Evolutionary conservation across 2,113 vertebrate genomes (phyloP), one percentile per base, ranked within the genome.

Genomic region (Chaetodon trifascialis): DNA sequence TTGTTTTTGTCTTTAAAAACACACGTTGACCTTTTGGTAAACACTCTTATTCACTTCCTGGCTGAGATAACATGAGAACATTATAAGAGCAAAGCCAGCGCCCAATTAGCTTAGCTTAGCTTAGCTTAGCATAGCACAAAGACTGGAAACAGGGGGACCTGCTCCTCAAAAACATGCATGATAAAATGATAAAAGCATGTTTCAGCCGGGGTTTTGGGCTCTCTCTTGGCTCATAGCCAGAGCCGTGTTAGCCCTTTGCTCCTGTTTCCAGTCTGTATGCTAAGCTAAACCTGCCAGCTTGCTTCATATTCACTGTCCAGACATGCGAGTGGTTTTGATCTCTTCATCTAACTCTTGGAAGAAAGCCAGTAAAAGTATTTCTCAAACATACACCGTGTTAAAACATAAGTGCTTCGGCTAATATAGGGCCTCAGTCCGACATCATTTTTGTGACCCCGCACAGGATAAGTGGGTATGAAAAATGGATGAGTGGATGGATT

Each of bases 101-200:
- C 30, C 30, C 3, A 3, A 30, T 30, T 30, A 30, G 30, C 30
- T 30, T 30, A 30, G 30, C 30, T 1, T 52, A 55, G 73, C 23
- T 76, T 55, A 76, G 30, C 30, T 1, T 52, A 55, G 73, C 23
- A 66, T 55, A 76, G 23, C 62, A 46, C 34, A 54, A 23, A 62
- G 12, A 63, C 15, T 21, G 16, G 9, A 52, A 74, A 62, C 11
- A 4, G 42, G 30, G 30, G 30, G 30, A 30, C 30, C 30, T 3
- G 30, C 30, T 30, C 30, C 30, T 3, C 30, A 30, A 30, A 30
- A 30, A 30, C 30, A n/a, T n/a, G n/a, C n/a, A n/a, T n/a, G n/a
- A n/a, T 3, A 30, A 30, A 30, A 3, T 30, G 30, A n/a, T 30
- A 30, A 30, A 30, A 30, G 30, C 3, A 3, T 30, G 30, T 30